These are phyloP conservation scores for Onychostoma macrolepis DNA, from an alignment of 2,113 vertebrate species.

Conservation along the genomic window DNA sequence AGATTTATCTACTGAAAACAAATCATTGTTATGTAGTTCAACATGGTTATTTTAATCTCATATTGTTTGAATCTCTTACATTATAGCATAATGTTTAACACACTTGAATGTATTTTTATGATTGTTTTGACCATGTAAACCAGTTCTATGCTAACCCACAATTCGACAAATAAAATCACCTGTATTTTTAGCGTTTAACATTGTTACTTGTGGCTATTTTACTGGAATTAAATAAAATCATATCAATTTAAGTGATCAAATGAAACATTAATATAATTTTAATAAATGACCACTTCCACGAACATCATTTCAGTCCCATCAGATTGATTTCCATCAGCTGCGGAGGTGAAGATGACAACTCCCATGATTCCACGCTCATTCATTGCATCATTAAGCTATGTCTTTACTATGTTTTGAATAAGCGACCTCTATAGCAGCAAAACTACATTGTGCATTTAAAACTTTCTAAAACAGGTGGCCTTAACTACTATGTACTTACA, in stretches of 20 bases:
- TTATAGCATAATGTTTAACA: background rate
- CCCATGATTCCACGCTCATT: background rate
- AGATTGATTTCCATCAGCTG: background rate
- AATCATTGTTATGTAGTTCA: background rate
- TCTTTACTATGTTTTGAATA: background rate
- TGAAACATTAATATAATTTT: too few relatives aligned
- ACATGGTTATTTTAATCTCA: background rate
- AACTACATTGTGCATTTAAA: background rate
- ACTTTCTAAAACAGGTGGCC: too few relatives aligned
- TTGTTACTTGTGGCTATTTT: background rate
- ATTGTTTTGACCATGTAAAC: background rate
- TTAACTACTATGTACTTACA: too few relatives aligned
- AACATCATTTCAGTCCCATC: background rate
- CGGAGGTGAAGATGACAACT: background rate
- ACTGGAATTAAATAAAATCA: too few relatives aligned
- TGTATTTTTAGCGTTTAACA: background rate
- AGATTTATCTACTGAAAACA: background rate
- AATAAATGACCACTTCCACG: background rate
- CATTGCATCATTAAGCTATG: background rate
- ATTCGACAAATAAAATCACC: background rate
- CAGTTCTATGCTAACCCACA: background rate
- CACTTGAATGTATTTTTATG: background rate
- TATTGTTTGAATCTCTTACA: too few relatives aligned
- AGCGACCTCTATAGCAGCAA: background rate
- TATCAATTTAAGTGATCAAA: too few relatives aligned